Percentiles rank a stretch among this genome's conserved stretches.
Conservation (phyloP, 2,888 invertebrate genomes). For the Schizaphis graminum region DNA sequence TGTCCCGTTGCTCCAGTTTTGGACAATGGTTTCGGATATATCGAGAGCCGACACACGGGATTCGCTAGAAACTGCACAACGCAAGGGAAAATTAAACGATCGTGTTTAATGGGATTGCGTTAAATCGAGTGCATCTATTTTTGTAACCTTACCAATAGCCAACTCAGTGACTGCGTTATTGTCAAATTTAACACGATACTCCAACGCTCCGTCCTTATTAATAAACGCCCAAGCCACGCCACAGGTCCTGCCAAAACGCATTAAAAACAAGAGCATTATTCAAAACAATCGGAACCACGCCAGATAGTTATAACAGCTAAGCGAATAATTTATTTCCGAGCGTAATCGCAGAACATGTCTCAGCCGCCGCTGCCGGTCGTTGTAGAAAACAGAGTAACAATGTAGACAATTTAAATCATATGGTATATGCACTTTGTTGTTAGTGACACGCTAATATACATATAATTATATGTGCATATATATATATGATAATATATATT, state of each 20-base stretch:
- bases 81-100: conserved; percentile 35
- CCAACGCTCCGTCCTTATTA: conserved; percentile 82
- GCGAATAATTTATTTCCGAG: conserved; percentile 63
- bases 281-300: conserved; percentile 64
- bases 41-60: conserved; percentile 56
- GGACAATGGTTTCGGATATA: conserved; percentile 48
- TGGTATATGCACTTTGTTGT: not conserved
- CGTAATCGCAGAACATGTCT: conserved; percentile 44
- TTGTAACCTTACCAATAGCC: conserved; percentile 57
- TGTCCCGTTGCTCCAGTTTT: conserved; percentile 75
- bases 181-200: conserved; percentile 80
- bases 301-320: conserved; percentile 55
- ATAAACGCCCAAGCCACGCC: conserved; percentile 85
- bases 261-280: conserved; percentile 66
- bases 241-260: conserved; percentile 69
- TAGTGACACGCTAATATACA: not conserved
- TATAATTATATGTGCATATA: no score
- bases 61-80: conserved; percentile 43
- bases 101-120: conserved; percentile 46
- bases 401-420: conserved; percentile 44
- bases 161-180: conserved; percentile 67
- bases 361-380: not conserved
- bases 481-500: not conserved
- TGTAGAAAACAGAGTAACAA: conserved; percentile 19
- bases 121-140: conserved; percentile 60